Evolutionary conservation across 1,140 invertebrate species (phyloP), one percentile per base, ranked within the genome.

Genomic region (Drosophila arawakana): DNA sequence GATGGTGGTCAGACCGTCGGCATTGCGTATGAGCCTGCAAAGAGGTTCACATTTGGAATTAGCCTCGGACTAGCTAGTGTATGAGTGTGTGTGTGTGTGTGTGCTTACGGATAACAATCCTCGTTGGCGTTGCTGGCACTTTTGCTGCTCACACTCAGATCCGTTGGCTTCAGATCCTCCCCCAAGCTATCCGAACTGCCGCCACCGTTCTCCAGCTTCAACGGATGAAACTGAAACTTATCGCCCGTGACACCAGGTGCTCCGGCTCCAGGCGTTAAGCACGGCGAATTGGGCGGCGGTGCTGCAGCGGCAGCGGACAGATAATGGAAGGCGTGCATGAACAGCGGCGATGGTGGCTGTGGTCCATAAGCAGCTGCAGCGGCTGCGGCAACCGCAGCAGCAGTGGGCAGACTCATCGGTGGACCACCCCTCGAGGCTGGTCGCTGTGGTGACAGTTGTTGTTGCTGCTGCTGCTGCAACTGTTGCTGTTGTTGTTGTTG

Each of bases 111-210:
- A 85, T 92, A 92, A 59, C 91, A 92, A 50, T 92, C 92, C 65
- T 90, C 83, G 54, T 47, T 60, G 39, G 9, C 50, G 34, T n/a
- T 54, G 50, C 3, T 46, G 11, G 58, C 76, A 10, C 62, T 89
- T 35, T 73, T 76, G 55, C 81, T 78, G 74, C 72, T 91, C 18
- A 94, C 93, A 72, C 93, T 94, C 65, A 94, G 78, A 84, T 94
- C 93, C 25, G 93, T 94, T 11, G 93, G 93, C 81, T 93, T 93
- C 25, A 94, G 92, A 44, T 94, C 93, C 63, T 93, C 93, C 11
- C 71, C 69, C 10, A 80, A 73, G 47, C 80, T 81, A 37, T 89
- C 81, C 47, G 68, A 84, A 35, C 73, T 78, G 13, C 43, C 73
- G 3, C 63, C 83, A 30, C 63, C 83, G 21, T 73, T 75, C 61